Evolutionary conservation across 2,888 invertebrate species (phyloP).

Genomic region (Torymus tubicola): DNA sequence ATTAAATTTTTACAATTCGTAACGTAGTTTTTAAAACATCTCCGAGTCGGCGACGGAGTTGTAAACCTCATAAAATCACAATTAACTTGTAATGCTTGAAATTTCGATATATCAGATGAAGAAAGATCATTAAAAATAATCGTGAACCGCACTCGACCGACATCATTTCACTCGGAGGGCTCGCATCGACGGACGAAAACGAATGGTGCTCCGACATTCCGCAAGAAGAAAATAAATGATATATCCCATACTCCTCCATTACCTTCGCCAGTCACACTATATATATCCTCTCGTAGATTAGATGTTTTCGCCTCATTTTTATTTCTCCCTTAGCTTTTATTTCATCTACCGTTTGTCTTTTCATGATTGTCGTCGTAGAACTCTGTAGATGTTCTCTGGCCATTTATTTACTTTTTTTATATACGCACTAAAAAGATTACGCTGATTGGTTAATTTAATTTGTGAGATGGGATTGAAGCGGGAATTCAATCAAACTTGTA

Average conservation of each 20-base stretch:
- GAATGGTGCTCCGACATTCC: slow-evolving; percentile 14
- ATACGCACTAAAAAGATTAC: slow-evolving; percentile 17
- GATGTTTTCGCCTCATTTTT: slow-evolving; percentile 14
- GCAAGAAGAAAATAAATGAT: slow-evolving; percentile 4
- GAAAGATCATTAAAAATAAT: slow-evolving; percentile 4
- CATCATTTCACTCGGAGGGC: slow-evolving; percentile 25
- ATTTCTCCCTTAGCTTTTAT: slow-evolving; percentile 18
- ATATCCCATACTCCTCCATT: background rate
- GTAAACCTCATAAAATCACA: no score
- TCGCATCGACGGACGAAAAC: slow-evolving; percentile 16
- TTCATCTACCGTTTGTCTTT: slow-evolving; percentile 1
- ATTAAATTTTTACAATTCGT: no score
- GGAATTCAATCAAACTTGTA: background rate
- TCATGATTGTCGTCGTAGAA: slow-evolving; percentile 10
- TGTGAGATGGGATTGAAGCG: background rate
- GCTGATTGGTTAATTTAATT: background rate
- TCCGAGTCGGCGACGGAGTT: no score
- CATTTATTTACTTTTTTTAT: background rate
- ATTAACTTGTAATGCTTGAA: background rate
- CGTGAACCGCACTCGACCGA: background rate
- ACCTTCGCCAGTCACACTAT: slow-evolving; percentile 27
- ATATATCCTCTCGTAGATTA: slow-evolving; percentile 3
- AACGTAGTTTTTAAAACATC: no score
- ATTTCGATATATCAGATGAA: background rate
- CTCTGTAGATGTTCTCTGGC: background rate